Percentiles rank a stretch among this genome's conserved stretches.
Evolutionary conservation across 2,113 vertebrate species (phyloP).

Genomic region (Strigops habroptila): DNA sequence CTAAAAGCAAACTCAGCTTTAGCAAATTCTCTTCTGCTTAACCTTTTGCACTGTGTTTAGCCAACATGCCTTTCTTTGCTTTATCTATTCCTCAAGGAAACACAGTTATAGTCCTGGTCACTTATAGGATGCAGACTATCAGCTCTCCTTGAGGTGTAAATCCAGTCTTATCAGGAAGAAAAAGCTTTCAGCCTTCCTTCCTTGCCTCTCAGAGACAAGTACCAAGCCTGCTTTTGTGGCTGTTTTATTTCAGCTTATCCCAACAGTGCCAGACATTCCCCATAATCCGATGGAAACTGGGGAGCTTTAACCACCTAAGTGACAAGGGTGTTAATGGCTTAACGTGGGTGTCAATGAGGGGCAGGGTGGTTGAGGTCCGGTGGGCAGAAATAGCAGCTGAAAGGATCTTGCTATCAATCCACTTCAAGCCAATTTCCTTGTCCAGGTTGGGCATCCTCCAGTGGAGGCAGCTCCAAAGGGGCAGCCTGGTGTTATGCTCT

Average conservation of each 20-base stretch:
- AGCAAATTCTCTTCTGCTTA: slow-evolving; percentile 20
- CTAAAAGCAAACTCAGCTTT: neutral
- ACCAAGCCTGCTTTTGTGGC: neutral
- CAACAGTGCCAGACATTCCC: neutral
- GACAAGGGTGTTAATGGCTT: neutral
- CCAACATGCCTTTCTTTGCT: neutral
- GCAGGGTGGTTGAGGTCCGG: neutral
- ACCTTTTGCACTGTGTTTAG: slow-evolving; percentile 15
- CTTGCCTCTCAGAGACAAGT: neutral
- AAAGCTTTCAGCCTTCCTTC: slow-evolving; percentile 46
- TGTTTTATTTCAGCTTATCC: slow-evolving; percentile 37
- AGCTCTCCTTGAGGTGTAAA: slow-evolving; percentile 52
- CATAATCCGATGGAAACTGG: neutral
- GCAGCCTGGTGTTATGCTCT: neutral
- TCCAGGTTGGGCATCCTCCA: neutral
- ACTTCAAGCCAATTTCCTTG: neutral
- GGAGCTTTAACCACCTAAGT: neutral
- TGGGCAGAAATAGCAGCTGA: slow-evolving; percentile 6
- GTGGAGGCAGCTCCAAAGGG: neutral
- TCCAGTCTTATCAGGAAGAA: slow-evolving; percentile 51
- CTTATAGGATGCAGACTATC: slow-evolving; percentile 3
- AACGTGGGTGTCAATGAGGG: neutral
- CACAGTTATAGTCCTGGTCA: neutral
- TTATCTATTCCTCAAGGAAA: slow-evolving; percentile 42
- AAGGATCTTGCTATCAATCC: neutral